Percentiles rank a stretch among this genome's conserved stretches.
Evolutionary conservation across 2,888 invertebrate genomes (phyloP).

Genomic region (Tipula unca): DNA sequence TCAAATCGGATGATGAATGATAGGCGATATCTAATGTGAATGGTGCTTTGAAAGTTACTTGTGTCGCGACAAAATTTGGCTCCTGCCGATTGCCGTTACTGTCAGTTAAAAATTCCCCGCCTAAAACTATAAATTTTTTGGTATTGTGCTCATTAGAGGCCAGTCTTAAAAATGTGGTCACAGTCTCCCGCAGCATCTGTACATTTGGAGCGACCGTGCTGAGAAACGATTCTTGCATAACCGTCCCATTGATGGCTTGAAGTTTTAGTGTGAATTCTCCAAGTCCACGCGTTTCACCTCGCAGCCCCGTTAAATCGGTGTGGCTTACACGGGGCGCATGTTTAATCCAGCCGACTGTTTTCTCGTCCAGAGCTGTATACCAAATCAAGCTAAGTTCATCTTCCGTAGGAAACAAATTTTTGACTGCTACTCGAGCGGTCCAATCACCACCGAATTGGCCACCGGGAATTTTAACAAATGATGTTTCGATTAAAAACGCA

Average conservation of each 20-base stretch:
- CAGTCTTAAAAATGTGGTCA: constrained; percentile 59
- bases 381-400: constrained; percentile 46
- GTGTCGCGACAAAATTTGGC: constrained; percentile 71
- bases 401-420: constrained; percentile 31
- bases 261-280: constrained; percentile 60
- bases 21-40: constrained; percentile 77
- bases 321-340: constrained; percentile 32
- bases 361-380: constrained; percentile 75
- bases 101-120: constrained; percentile 49
- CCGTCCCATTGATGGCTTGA: constrained; percentile 45
- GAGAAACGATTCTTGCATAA: constrained; percentile 63
- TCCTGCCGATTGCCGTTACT: constrained; percentile 28
- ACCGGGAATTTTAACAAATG: constrained; percentile 77
- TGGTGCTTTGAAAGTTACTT: constrained; percentile 67
- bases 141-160: constrained; percentile 46
- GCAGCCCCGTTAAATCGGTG: constrained; percentile 38
- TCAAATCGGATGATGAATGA: constrained; percentile 61
- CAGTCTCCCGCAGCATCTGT: constrained; percentile 64
- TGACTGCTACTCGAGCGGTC: constrained; percentile 73
- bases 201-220: constrained; percentile 63
- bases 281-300: constrained; percentile 67
- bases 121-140: constrained; percentile 49
- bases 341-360: constrained; percentile 46
- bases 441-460: constrained; percentile 85
- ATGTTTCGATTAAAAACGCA: constrained; percentile 67